These are phyloP conservation scores for Coracopsis vasa DNA, from an alignment of 2,113 vertebrate species.

Conservation along the genomic window DNA sequence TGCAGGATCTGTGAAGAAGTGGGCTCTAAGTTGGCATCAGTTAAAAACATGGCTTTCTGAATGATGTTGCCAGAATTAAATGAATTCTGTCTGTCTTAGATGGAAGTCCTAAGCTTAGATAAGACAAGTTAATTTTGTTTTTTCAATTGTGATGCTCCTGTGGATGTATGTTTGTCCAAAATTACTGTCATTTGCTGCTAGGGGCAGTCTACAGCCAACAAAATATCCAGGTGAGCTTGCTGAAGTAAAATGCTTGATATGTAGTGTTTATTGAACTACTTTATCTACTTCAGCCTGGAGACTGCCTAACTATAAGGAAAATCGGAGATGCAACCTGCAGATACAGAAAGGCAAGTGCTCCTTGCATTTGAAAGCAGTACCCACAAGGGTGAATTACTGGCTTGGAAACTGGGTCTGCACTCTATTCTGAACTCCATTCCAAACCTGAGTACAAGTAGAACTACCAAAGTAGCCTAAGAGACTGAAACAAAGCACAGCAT, in stretches of 20 bases:
- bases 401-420: background rate
- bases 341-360: background rate
- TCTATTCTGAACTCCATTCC: background rate
- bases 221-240: background rate
- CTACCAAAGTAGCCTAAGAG: background rate
- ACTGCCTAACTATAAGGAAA: background rate
- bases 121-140: background rate
- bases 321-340: background rate
- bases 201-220: background rate
- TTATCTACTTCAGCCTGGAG: background rate
- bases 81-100: background rate
- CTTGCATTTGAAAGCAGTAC: background rate
- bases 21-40: background rate
- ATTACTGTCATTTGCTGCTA: background rate
- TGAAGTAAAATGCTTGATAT: background rate
- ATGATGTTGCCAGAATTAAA: background rate
- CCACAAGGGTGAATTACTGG: background rate
- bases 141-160: background rate
- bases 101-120: background rate
- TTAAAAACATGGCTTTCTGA: background rate
- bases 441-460: background rate
- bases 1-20: background rate
- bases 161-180: background rate
- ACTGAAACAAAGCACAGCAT: background rate
- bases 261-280: background rate